Evolutionary conservation across 2,113 vertebrate species (phyloP).

Genomic region (Daphoenositta chrysoptera): DNA sequence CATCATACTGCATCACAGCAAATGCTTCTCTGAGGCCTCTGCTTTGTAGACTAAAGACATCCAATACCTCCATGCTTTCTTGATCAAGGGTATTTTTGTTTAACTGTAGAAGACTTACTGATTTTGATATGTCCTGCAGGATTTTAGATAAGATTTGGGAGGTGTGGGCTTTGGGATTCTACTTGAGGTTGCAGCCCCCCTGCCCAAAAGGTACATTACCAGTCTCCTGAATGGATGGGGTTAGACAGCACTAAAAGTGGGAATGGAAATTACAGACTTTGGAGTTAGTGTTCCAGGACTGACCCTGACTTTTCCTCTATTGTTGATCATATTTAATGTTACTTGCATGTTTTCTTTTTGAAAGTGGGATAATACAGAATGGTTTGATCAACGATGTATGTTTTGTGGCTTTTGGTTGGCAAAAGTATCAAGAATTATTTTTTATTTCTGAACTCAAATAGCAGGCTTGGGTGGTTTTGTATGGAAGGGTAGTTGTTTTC

Average conservation of each 20-base stretch:
- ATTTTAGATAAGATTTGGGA: neutral
- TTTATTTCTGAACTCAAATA: neutral
- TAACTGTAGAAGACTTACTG: neutral
- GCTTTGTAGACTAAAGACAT: neutral
- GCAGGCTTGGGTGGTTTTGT: neutral
- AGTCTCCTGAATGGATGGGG: neutral
- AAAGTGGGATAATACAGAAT: neutral
- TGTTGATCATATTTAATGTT: neutral
- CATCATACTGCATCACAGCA: neutral
- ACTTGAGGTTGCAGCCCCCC: neutral
- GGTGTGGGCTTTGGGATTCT: neutral
- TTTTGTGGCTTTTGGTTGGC: neutral
- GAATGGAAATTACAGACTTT: neutral
- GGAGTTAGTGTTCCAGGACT: neutral
- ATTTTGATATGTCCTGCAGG: neutral
- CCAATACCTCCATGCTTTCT: neutral
- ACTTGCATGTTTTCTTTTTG: neutral
- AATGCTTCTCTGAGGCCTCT: neutral
- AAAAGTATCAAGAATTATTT: neutral
- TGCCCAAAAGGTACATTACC: neutral
- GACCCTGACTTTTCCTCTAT: neutral
- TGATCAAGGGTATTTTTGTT: neutral
- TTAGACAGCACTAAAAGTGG: neutral
- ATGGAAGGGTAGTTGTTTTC: neutral
- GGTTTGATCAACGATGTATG: accelerated